A percentile compares a stretch with the other conserved stretches of the same genome.
phyloP scores from a whole-genome alignment of 2,113 vertebrate genomes.

The Poeciliopsis occidentalis region DNA sequence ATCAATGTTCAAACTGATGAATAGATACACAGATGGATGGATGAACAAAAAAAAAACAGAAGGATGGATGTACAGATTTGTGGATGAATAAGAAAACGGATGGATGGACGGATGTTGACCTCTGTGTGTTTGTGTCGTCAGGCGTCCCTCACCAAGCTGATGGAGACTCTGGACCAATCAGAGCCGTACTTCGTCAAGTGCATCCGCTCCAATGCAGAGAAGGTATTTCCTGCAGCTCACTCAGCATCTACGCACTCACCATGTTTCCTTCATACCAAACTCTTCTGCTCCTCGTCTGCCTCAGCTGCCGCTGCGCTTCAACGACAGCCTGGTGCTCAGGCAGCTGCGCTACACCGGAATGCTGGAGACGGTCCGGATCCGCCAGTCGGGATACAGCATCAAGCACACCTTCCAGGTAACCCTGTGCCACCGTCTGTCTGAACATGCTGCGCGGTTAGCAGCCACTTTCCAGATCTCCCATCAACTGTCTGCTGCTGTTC shows the following conservation, averaged over 20 bases:
- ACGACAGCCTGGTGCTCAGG: conserved; percentile 90
- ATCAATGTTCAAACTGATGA: too few relatives aligned
- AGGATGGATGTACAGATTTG: too few relatives aligned
- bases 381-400: conserved; percentile 95
- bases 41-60: too few relatives aligned
- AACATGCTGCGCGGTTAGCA: neutral
- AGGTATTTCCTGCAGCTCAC: conserved; percentile 80
- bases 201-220: conserved; percentile 97
- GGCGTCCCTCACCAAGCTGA: conserved; percentile 95
- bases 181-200: conserved; percentile 99
- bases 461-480: neutral
- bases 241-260: neutral
- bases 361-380: conserved; percentile 96
- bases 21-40: too few relatives aligned
- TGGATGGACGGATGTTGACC: neutral
- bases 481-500: conserved; percentile 23
- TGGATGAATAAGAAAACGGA: too few relatives aligned
- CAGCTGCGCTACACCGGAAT: conserved; percentile 98
- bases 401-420: conserved; percentile 95
- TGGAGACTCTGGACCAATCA: conserved; percentile 96
- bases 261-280: neutral
- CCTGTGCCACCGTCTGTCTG: neutral
- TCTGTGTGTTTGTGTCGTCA: conserved; percentile 47
- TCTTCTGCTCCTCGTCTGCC: conserved; percentile 15
- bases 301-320: conserved; percentile 93